A percentile compares a stretch with the other conserved stretches of the same genome.
Evolutionary conservation across 2,888 invertebrate genomes (phyloP).

Genomic region (Meta bourneti): DNA sequence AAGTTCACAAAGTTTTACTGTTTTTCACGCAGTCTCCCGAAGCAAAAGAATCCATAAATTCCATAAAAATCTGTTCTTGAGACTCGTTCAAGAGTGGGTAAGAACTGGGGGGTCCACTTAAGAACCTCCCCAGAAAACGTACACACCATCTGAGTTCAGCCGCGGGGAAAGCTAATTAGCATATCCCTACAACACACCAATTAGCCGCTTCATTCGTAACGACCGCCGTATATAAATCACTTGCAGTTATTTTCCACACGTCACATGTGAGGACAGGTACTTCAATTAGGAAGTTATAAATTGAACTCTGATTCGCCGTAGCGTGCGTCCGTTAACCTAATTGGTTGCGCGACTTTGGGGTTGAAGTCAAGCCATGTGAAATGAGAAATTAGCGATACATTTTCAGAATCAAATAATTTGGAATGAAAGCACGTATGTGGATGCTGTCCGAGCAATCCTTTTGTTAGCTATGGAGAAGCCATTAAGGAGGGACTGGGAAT

Average conservation of each 20-base stretch:
- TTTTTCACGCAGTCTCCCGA: too few relatives aligned
- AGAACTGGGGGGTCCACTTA: too few relatives aligned
- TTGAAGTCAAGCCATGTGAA: conserved; percentile 62
- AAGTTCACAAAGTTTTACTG: too few relatives aligned
- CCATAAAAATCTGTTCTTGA: too few relatives aligned
- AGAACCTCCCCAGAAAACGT: too few relatives aligned
- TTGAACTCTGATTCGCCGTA: conserved; percentile 51
- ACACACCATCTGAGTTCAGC: too few relatives aligned
- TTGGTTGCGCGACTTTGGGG: conserved; percentile 60
- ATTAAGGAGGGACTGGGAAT: too few relatives aligned
- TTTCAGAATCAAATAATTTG: conserved; percentile 1
- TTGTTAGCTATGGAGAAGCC: not conserved
- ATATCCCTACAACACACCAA: conserved; percentile 56
- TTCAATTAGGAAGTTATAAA: conserved; percentile 70
- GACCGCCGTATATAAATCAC: conserved; percentile 60
- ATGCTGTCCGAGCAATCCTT: not conserved
- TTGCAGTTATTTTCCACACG: conserved; percentile 64
- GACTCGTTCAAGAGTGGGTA: too few relatives aligned
- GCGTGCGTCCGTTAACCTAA: conserved; percentile 31
- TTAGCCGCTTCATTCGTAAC: conserved; percentile 62
- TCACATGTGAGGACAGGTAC: conserved; percentile 64
- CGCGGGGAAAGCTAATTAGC: conserved; percentile 53
- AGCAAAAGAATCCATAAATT: too few relatives aligned
- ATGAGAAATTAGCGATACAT: conserved; percentile 6
- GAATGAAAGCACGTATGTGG: not conserved